These are phyloP conservation scores for Cyclargus thomasi DNA, from an alignment of 1,140 invertebrate genomes.

Conservation along the genomic window DNA sequence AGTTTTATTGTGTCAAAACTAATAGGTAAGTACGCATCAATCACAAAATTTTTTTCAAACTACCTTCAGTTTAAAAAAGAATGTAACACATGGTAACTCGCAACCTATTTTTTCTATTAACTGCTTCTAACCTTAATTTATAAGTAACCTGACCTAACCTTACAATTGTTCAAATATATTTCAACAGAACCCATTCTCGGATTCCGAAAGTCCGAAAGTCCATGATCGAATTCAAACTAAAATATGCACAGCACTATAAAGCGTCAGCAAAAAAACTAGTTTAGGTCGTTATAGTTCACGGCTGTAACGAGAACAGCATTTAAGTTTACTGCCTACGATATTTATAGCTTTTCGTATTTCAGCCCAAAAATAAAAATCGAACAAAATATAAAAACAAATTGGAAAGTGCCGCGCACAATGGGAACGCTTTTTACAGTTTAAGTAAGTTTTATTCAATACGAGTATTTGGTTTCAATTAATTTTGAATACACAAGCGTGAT, in stretches of 20 bases:
- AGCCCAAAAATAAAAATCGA: constrained; percentile 14
- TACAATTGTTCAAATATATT: no score
- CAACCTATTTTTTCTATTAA: no score
- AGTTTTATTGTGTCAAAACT: no score
- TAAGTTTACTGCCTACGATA: constrained; percentile 21
- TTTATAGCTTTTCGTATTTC: constrained; percentile 22
- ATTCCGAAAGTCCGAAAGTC: background rate
- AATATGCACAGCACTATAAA: background rate
- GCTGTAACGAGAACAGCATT: constrained; percentile 20
- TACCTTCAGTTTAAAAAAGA: no score
- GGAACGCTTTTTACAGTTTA: constrained; percentile 11
- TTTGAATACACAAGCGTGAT: constrained; percentile 2
- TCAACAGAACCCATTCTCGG: no score
- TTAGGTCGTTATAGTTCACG: constrained; percentile 22
- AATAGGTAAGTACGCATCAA: no score
- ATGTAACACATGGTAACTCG: no score
- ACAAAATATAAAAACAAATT: constrained; percentile 1
- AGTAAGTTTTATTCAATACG: constrained; percentile 11
- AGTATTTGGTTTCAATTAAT: constrained; percentile 12
- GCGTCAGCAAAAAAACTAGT: constrained; percentile 4
- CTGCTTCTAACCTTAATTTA: no score
- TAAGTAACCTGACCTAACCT: no score
- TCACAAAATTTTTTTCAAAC: no score
- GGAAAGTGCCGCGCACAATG: background rate
- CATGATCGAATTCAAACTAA: background rate